A percentile compares a stretch with the other conserved stretches of the same genome.
phyloP scores from a whole-genome alignment of 2,888 invertebrate genomes.

The Antitype chi region DNA sequence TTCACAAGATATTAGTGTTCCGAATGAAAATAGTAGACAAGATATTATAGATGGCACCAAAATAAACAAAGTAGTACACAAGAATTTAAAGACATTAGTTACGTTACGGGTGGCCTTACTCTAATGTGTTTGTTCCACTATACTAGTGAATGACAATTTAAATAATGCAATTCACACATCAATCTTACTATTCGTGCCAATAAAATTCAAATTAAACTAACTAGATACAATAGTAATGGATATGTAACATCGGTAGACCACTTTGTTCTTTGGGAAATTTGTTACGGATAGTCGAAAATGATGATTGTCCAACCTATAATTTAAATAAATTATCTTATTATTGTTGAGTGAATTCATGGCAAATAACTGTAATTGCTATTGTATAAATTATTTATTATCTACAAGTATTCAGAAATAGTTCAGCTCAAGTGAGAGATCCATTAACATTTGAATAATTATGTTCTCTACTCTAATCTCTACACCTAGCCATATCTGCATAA shows the following conservation, averaged over 20 bases:
- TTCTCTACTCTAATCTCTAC: constrained; percentile 15
- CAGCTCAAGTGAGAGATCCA: constrained; percentile 7
- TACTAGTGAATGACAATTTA: constrained; percentile 49
- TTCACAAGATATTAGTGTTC: constrained; percentile 11
- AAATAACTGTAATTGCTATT: constrained; percentile 31
- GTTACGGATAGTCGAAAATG: background rate
- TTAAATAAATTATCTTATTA: constrained; percentile 12
- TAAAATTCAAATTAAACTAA: constrained; percentile 32
- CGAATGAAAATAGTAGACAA: constrained; percentile 13
- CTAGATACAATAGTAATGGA: constrained; percentile 18
- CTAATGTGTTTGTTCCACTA: constrained; percentile 51
- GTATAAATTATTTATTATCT: constrained; percentile 29
- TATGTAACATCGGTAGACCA: background rate
- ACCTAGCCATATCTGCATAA: background rate
- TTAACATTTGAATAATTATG: background rate
- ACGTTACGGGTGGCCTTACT: constrained; percentile 46
- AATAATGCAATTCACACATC: constrained; percentile 56
- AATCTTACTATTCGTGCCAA: constrained; percentile 56
- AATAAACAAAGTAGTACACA: constrained; percentile 36
- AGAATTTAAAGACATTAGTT: constrained; percentile 53
- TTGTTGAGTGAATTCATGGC: constrained; percentile 15
- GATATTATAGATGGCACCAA: constrained; percentile 23
- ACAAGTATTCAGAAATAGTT: constrained; percentile 14
- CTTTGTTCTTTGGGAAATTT: constrained; percentile 21
- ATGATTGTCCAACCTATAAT: constrained; percentile 8